Conservation (phyloP, 2,888 invertebrate genomes). For the Tridacna crocea region DNA sequence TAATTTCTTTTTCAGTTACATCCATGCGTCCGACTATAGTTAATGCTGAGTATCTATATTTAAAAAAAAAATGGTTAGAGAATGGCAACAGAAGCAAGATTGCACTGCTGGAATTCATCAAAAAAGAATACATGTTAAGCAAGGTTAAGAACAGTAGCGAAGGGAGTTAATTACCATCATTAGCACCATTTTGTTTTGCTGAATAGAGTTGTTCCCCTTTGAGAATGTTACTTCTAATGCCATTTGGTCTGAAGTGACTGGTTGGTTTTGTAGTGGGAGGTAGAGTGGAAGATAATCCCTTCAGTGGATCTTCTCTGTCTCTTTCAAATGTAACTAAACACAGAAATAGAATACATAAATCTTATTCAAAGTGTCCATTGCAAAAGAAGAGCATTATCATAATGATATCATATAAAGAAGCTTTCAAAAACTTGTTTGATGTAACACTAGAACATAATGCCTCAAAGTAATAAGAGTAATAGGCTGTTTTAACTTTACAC, state of each 20-base stretch:
- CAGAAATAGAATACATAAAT: slow-evolving; percentile 1
- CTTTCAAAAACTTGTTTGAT: too few species aligned
- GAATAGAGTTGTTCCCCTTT: slow-evolving; percentile 68
- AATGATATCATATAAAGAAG: too few species aligned
- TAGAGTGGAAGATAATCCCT: slow-evolving; percentile 61
- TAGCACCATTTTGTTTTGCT: slow-evolving; percentile 58
- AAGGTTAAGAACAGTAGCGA: not conserved
- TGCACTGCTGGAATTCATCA: too few species aligned
- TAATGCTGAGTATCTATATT: too few species aligned
- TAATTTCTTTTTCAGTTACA: too few species aligned
- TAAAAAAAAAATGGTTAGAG: too few species aligned
- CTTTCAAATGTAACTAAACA: slow-evolving; percentile 68
- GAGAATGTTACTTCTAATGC: slow-evolving; percentile 66
- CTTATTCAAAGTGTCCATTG: not conserved
- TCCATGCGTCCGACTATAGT: too few species aligned
- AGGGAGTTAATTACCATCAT: slow-evolving; percentile 29
- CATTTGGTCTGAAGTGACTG: slow-evolving; percentile 71
- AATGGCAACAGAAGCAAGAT: too few species aligned
- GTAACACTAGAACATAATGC: too few species aligned
- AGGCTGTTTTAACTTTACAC: too few species aligned
- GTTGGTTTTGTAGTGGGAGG: slow-evolving; percentile 67
- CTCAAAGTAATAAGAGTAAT: too few species aligned
- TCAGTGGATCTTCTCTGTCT: slow-evolving; percentile 65
- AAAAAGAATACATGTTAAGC: too few species aligned
- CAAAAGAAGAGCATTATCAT: not conserved